phyloP scores from a whole-genome alignment of 2,797 vertebrate species.

The Leptoclinus maculatus region DNA sequence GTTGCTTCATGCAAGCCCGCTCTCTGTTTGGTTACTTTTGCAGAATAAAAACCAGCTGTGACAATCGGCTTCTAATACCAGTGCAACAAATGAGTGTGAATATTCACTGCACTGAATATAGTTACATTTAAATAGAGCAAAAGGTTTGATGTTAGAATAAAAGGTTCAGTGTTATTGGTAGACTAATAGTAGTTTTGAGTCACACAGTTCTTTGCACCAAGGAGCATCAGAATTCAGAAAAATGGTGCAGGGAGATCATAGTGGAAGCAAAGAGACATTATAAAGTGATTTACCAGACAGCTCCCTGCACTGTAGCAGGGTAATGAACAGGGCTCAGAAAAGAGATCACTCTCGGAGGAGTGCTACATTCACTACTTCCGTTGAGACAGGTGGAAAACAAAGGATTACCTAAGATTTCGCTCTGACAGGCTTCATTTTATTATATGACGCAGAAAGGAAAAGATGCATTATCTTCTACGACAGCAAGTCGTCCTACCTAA shows the following conservation, averaged over 20 bases:
- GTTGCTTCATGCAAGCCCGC: background rate
- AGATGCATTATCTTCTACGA: conserved; percentile 9
- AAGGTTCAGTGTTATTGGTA: conserved; percentile 35
- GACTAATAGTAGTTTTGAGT: conserved; percentile 48
- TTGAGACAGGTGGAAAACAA: conserved; percentile 64
- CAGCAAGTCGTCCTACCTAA: conserved; percentile 3
- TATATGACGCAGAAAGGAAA: conserved; percentile 26
- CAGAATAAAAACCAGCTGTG: background rate
- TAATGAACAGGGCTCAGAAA: conserved; percentile 75
- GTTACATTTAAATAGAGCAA: background rate
- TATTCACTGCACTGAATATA: background rate
- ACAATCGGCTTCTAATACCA: background rate
- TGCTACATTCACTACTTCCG: conserved; percentile 62
- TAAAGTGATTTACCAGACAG: conserved; percentile 77
- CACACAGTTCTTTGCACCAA: conserved; percentile 42
- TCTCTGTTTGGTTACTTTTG: conserved; percentile 4
- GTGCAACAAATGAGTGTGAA: conserved; percentile 4
- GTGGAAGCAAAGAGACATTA: conserved; percentile 74
- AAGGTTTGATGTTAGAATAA: conserved; percentile 16
- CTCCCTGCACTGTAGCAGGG: conserved; percentile 64
- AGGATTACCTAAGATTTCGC: conserved; percentile 63
- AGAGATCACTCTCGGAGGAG: conserved; percentile 68
- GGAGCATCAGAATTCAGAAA: conserved; percentile 65
- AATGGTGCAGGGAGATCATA: conserved; percentile 66
- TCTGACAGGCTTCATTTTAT: conserved; percentile 45